phyloP scores from a whole-genome alignment of 2,113 vertebrate species.

The Labeo catla region DNA sequence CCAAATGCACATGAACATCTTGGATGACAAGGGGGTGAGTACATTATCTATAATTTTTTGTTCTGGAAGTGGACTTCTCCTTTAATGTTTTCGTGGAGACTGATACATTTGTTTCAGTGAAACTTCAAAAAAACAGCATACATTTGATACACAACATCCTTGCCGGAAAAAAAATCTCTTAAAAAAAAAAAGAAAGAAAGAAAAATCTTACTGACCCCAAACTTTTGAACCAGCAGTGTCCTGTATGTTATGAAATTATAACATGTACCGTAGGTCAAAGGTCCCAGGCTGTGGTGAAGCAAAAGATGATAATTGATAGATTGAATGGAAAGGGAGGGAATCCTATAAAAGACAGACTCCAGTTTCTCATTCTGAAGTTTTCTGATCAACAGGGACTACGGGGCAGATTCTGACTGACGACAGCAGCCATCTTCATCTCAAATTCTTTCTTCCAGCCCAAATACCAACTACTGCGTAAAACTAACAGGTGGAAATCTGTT shows the following conservation, averaged over 20 bases:
- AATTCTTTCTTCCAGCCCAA: background rate
- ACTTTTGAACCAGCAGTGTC: background rate
- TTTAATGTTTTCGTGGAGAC: background rate
- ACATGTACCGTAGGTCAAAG: background rate
- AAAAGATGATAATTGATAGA: background rate
- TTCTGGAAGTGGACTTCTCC: too few relatives aligned
- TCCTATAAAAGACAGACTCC: conserved; percentile 6
- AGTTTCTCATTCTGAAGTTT: background rate
- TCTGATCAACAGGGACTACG: conserved; percentile 6
- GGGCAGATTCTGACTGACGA: background rate
- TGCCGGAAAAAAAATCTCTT: background rate
- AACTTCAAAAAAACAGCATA: background rate
- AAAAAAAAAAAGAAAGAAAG: too few relatives aligned
- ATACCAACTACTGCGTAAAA: background rate
- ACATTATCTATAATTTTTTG: too few relatives aligned
- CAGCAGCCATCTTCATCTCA: background rate
- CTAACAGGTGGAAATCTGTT: background rate
- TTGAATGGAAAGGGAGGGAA: background rate
- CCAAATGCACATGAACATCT: too few relatives aligned
- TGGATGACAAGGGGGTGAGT: too few relatives aligned
- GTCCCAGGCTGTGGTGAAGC: background rate
- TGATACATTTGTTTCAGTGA: background rate
- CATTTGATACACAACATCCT: background rate
- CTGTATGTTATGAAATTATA: background rate
- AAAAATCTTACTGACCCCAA: background rate